Evolutionary conservation across 2,888 invertebrate genomes (phyloP), one percentile per base, ranked within the genome.

Genomic region (Erebia epiphron): DNA sequence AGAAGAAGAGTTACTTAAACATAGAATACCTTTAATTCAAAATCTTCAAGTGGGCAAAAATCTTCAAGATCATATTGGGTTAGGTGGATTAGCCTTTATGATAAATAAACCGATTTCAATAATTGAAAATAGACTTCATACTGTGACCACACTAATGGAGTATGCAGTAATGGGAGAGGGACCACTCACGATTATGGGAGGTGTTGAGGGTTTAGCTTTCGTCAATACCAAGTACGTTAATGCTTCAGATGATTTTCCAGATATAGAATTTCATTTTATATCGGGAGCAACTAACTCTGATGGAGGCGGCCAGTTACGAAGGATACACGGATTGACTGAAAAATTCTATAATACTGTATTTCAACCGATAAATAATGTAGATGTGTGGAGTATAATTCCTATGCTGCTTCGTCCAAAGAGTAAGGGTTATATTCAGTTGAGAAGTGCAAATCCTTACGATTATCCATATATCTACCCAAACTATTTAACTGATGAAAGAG

Each of bases 381-480:
- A 98, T 80, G 96, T 95, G 0, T 98, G 97, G 96, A 97, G 97
- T 81, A 96, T 97, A 0, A 95, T 98, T 52, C 97, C 98, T 0
- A 96, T 97, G 95, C 82, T 97, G 57, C 86, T 99, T 73, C 94
- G 99, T 26, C 98, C 99, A 0, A 95, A 95, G 77, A 98, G 98
- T 81, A 95, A 94, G 79, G 99, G 99, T 0, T 93, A 94, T 41
- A 96, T 99, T 35, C 96, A 96, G 77, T 86, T 99, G 21, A 94
- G 97, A 10, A 97, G 97, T 76, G 95, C 95, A 14, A 97, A 98
- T 86, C 98, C 99, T 0, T 96, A 96, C 77, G 97, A 98, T 71
- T 97, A 97, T 79, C 99, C 99, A 0, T 94, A 97, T 72, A 98
- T 99, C 69, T 96, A 98, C 79, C 98, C 99, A 0, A 99, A 99